phyloP scores from a whole-genome alignment of 2,888 invertebrate genomes.

The Heliconius sara region DNA sequence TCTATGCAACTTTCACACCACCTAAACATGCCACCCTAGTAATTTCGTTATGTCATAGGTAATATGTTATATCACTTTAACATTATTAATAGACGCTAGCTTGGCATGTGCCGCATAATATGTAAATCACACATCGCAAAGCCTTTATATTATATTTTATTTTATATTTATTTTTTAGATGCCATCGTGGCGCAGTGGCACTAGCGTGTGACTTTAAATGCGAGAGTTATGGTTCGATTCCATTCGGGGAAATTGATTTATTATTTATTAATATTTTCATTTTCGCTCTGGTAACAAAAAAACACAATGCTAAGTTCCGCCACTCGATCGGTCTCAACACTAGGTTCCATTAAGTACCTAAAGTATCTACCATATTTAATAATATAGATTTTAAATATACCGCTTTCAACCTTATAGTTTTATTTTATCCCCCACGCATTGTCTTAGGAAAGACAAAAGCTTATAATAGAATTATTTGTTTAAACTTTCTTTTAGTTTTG shows the following conservation, averaged over 20 bases:
- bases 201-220: no score
- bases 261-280: no score
- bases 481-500: neutral
- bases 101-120: neutral
- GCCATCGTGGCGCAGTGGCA: no score
- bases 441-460: neutral
- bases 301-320: no score
- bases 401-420: neutral
- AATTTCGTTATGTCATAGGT: constrained; percentile 10
- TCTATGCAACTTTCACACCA: neutral
- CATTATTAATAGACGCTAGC: neutral
- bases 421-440: neutral
- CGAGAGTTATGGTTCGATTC: no score
- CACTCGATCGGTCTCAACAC: no score
- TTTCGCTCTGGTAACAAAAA: no score
- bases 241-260: no score
- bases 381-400: no score
- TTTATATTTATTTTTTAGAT: no score
- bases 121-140: neutral
- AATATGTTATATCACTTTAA: constrained; percentile 13
- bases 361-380: no score
- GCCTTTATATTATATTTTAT: neutral
- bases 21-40: neutral
- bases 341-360: no score
- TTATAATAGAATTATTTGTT: neutral